Base-by-base conservation (phyloP, 1,140 invertebrate genomes). In the Mesaphorura yosii region DNA sequence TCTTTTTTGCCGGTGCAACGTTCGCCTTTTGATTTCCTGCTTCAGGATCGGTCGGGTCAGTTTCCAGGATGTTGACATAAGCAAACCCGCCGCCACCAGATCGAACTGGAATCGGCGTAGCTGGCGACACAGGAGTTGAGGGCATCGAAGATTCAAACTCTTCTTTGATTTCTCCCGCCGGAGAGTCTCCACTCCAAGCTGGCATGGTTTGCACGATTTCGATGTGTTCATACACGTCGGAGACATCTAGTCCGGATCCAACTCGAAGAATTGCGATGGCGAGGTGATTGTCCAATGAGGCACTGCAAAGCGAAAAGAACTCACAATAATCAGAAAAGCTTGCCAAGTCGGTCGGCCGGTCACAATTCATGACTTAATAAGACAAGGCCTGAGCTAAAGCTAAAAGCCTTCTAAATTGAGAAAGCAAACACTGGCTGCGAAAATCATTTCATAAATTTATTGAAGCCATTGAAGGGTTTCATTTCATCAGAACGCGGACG, bases 201-300 rank as follows among this genome's bases (percentile, higher is more conserved):
- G n/a, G 34, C 34, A 37, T 37, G 34, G n/a, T 37, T 37, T 12
- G 12, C n/a, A 12, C n/a, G 12, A 26, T 44, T 20, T 23, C 65
- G 14, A 73, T 63, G 25, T 70, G 74, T n/a, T n/a, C n/a, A n/a
- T n/a, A n/a, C n/a, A n/a, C n/a, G n/a, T n/a, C n/a, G 1, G 83
- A 82, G 66, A 79, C 84, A 68, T 91, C 86, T 20, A 94, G 69
- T 3, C 89, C 89, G 62, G 86, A 82, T 1, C 78, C 70, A 14
- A 91, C 70, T 15, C 91, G 76, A 1, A 97, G 67, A 57, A 98
- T 88, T 1, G 83, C 84, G 1, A 97, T 84, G 0, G 88, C 84
- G 64, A 91, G 75, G 48, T 89, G 81, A 63, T 85, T 82, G 65
- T 95, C 88, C 68, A 97, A 93, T 0, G 89, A 87, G 60, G 90